These are phyloP conservation scores for Agrotis puta DNA, from an alignment of 2,888 invertebrate genomes.

Conservation along the genomic window DNA sequence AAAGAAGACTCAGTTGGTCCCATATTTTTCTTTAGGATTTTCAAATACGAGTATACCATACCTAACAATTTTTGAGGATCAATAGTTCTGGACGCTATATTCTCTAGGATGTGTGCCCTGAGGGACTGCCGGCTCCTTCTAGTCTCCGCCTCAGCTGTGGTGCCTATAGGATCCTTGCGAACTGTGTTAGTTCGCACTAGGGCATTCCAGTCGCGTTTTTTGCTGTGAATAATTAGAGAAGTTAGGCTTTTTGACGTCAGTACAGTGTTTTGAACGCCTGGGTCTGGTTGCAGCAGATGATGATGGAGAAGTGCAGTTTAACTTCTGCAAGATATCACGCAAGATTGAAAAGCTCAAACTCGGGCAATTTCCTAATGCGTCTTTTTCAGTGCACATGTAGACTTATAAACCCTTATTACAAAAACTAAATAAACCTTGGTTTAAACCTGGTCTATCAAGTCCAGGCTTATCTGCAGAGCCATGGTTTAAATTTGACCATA, in stretches of 20 bases:
- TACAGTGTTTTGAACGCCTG: not conserved
- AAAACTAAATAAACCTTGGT: no score
- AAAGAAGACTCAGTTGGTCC: no score
- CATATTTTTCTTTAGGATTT: no score
- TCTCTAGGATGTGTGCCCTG: constrained; percentile 93
- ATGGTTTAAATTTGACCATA: no score
- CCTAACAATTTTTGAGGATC: constrained; percentile 94
- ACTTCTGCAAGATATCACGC: no score
- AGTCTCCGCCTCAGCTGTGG: constrained; percentile 92
- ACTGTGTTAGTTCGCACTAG: constrained; percentile 94
- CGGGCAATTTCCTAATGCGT: no score
- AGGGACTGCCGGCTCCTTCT: constrained; percentile 93
- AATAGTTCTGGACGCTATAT: constrained; percentile 92
- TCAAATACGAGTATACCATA: constrained; percentile 77
- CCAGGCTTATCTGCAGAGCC: no score
- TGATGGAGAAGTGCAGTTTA: no score
- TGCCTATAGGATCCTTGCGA: constrained; percentile 94
- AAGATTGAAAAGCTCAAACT: no score
- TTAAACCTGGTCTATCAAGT: no score
- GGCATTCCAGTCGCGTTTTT: constrained; percentile 96
- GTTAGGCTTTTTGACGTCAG: not conserved
- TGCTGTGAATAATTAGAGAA: constrained; percentile 72
- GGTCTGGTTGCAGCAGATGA: not conserved
- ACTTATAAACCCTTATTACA: no score
- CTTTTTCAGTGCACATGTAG: no score